Percentiles rank a stretch among this genome's conserved stretches.
These are phyloP conservation scores for Actinernus sp. DNA, from an alignment of 92 coral and sea anemone genomes.

Conservation along the genomic window DNA sequence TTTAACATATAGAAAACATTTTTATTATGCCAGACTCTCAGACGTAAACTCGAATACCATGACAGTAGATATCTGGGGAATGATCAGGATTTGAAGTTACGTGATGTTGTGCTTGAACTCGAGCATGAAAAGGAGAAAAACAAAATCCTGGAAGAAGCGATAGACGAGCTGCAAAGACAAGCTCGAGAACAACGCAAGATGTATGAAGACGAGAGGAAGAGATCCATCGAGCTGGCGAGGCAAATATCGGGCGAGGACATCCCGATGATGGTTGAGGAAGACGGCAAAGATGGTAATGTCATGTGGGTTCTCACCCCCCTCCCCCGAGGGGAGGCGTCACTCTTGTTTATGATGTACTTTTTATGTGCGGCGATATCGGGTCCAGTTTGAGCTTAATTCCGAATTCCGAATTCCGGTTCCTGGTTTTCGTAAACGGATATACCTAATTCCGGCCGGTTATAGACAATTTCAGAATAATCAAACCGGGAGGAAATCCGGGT, in stretches of 20 bases:
- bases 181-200: constrained; percentile 47
- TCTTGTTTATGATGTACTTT: too few relatives aligned
- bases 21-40: constrained; percentile 9
- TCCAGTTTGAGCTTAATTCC: too few relatives aligned
- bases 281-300: constrained; percentile 26
- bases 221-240: constrained; percentile 52
- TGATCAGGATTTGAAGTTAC: background rate
- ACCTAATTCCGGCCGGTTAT: too few relatives aligned
- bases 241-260: constrained; percentile 46
- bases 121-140: constrained; percentile 60
- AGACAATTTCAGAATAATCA: too few relatives aligned
- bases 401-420: too few relatives aligned
- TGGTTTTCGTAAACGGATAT: too few relatives aligned
- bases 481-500: too few relatives aligned
- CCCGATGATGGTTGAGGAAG: constrained; percentile 45
- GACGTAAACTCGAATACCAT: constrained; percentile 8
- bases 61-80: background rate
- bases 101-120: constrained; percentile 39
- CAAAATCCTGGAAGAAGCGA: constrained; percentile 58
- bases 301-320: background rate
- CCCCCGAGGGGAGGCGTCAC: too few relatives aligned
- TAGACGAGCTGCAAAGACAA: constrained; percentile 45
- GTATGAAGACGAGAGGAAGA: constrained; percentile 54
- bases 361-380: too few relatives aligned
- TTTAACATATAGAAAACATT: background rate